These are phyloP conservation scores for Picathartes gymnocephalus DNA, from an alignment of 2,113 vertebrate species.

Conservation along the genomic window DNA sequence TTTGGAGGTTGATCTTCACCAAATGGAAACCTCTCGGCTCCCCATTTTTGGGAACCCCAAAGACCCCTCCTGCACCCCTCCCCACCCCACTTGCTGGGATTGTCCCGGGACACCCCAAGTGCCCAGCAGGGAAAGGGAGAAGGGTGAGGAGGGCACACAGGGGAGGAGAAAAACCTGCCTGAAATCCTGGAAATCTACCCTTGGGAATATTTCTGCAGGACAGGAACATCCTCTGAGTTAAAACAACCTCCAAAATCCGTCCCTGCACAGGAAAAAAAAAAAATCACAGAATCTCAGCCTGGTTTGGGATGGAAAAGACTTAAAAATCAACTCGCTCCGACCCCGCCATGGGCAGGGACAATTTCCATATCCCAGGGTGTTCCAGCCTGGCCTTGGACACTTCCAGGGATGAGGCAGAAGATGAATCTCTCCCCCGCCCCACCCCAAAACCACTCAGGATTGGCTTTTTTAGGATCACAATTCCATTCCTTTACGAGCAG, in stretches of 20 bases:
- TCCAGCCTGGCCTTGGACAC: background rate
- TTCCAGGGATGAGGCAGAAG: background rate
- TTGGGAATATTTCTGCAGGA: too few species aligned
- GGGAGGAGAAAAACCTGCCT: background rate
- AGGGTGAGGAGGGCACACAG: too few species aligned
- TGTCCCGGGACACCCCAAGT: background rate
- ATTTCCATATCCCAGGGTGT: background rate
- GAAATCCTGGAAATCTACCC: background rate
- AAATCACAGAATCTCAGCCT: background rate
- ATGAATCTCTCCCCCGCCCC: background rate
- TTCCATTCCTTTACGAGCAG: background rate
- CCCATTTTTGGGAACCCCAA: too few species aligned
- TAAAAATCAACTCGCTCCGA: background rate
- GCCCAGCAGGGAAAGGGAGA: background rate
- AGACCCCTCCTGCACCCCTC: background rate
- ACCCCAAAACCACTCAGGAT: rapidly evolving
- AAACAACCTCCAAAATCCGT: too few species aligned
- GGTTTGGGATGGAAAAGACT: background rate
- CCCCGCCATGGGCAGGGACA: background rate
- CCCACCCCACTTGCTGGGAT: background rate
- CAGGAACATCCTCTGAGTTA: too few species aligned
- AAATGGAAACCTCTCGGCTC: background rate
- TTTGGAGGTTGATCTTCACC: rapidly evolving
- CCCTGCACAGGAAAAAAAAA: background rate
- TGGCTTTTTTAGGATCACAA: background rate